Base-by-base conservation (phyloP, 2,797 vertebrate genomes). In the Craterocephalus amniculus region DNA sequence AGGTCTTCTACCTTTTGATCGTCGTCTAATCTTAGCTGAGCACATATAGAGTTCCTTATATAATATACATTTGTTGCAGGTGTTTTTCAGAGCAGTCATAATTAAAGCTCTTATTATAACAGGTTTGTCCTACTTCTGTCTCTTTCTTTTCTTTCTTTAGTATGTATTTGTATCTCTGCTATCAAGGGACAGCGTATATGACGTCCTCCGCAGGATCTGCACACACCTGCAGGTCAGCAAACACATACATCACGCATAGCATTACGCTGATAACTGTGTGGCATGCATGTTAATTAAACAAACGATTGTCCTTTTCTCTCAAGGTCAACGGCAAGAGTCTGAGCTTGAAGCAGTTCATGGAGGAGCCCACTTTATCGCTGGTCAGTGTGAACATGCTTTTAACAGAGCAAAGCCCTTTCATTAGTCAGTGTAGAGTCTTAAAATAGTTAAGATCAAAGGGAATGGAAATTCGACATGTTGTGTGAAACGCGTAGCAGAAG, bases 111-210 rank as follows among this genome's bases (percentile, higher is more conserved):
- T 7, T 20, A 2, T 45, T 51, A 13, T 12, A 63, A 14, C 31
- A 48, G 14, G 18, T 8, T 73, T 14, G 35, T 38, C 6, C 32
- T 1, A 3, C 43, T 7, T 16, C 22, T 54, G 1, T 69, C 24
- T 58, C 16, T 57, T 6, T 79, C 14, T 61, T 54, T 34, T 60
- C 13, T 49, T 56, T 72, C 76, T 57, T 38, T 92, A 99, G 97
- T 98, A 98, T 78, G 93, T 99, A 58, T 99, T 99, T 0, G 97
- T 99, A 45, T 98, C 97, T 16, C 92, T 99, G 81, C 94, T 98
- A 58, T 99, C 97, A 63, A 94, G 97, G 32, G 97, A 99, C 93
- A 98, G 96, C 0, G 96, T 97, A 0, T 99, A 97, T 2, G 97
- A 99, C 0, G 94, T 96, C 78, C 93, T 99, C 49, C 95, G 95